These are phyloP conservation scores for Alosa sapidissima DNA, from an alignment of 2,797 vertebrate species.

Conservation along the genomic window DNA sequence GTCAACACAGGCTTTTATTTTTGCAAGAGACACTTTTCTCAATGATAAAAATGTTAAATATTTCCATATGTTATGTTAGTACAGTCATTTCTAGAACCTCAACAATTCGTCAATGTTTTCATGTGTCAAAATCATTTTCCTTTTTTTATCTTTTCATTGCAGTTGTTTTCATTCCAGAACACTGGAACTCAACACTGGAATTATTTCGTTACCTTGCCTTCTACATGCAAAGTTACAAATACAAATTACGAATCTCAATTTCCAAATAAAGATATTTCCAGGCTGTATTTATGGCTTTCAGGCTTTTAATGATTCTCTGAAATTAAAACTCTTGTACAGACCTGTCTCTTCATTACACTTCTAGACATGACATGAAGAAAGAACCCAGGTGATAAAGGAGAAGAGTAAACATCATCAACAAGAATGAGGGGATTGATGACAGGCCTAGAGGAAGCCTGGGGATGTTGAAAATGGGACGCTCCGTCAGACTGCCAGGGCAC, in stretches of 20 bases:
- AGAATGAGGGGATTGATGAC: neutral
- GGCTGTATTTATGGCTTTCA: too few relatives aligned
- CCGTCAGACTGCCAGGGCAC: slow-evolving; percentile 28
- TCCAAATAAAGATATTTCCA: too few relatives aligned
- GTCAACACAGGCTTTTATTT: neutral
- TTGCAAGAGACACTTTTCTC: neutral
- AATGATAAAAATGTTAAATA: neutral
- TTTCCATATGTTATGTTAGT: neutral
- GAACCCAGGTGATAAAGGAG: neutral
- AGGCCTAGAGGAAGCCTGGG: neutral
- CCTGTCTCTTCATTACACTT: neutral
- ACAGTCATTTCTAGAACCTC: neutral
- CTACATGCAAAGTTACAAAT: neutral
- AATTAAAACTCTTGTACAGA: neutral
- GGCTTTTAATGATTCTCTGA: neutral
- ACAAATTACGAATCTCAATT: too few relatives aligned
- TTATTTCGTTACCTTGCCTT: neutral
- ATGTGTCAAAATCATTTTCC: neutral
- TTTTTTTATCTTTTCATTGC: neutral
- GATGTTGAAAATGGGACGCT: slow-evolving; percentile 15
- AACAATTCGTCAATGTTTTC: neutral
- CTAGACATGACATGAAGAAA: neutral
- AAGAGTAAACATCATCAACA: neutral
- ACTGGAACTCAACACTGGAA: neutral
- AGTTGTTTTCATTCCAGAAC: neutral